Percentiles rank a stretch among this genome's conserved stretches.
phyloP scores from a whole-genome alignment of 2,113 vertebrate genomes.

The Corynorhinus townsendii region DNA sequence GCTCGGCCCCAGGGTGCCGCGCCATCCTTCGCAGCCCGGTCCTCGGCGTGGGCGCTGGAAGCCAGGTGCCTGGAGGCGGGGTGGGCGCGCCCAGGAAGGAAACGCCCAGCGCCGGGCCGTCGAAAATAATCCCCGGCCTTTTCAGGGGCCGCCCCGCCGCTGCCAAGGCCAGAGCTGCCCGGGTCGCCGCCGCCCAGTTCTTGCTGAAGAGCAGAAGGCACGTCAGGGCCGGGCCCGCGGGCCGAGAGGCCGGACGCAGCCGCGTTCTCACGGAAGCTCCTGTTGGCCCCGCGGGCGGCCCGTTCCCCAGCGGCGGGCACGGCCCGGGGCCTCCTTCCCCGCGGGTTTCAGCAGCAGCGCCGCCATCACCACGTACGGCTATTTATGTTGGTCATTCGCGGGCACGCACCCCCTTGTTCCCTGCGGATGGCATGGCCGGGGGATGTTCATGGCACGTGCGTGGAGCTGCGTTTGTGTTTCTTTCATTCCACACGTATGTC shows the following conservation, averaged over 20 bases:
- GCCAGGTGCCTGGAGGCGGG: neutral
- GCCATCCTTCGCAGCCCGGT: neutral
- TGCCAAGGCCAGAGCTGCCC: conserved; percentile 67
- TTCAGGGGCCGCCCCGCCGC: conserved; percentile 47
- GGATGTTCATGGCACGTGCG: conserved; percentile 39
- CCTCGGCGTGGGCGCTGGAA: neutral
- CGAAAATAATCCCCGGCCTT: conserved; percentile 43
- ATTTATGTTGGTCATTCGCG: conserved; percentile 58
- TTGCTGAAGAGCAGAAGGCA: too few species aligned
- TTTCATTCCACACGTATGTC: neutral
- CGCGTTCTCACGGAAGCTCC: too few species aligned
- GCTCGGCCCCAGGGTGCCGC: too few species aligned
- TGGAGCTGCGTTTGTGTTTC: conserved; percentile 15
- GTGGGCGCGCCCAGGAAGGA: neutral
- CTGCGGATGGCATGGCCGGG: neutral
- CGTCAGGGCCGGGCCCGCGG: too few species aligned
- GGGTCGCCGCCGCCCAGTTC: too few species aligned
- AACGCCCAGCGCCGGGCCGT: neutral
- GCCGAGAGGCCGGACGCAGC: too few species aligned
- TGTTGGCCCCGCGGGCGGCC: too few species aligned
- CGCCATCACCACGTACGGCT: conserved; percentile 53
- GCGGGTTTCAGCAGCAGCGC: neutral
- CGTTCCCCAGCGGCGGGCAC: neutral
- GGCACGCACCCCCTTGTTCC: neutral
- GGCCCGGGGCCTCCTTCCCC: conserved; percentile 75